phyloP scores from a whole-genome alignment of 1,140 invertebrate species.

The Gonatopus flavifemur region DNA sequence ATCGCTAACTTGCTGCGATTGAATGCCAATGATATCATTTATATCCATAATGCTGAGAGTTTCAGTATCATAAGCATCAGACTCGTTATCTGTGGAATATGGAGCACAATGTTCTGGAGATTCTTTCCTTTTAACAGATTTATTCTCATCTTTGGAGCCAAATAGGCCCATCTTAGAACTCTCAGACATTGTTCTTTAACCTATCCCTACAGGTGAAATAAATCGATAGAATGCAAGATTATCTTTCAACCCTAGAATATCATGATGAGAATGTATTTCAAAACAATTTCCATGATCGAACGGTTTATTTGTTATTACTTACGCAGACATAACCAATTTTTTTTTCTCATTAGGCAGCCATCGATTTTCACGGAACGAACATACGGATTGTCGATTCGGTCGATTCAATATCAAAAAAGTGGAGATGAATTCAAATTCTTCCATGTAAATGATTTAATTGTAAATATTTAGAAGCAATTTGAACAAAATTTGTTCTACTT shows the following conservation, averaged over 20 bases:
- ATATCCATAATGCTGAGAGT: slow-evolving; percentile 46
- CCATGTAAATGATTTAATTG: no score
- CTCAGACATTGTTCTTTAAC: slow-evolving; percentile 34
- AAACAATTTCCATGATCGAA: not conserved
- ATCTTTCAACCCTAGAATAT: no score
- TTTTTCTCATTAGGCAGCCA: not conserved
- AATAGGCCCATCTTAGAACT: slow-evolving; percentile 41
- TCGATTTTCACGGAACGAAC: slow-evolving; percentile 6
- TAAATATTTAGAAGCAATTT: no score
- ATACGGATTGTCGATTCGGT: no score
- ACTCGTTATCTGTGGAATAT: slow-evolving; percentile 38
- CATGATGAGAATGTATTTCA: no score
- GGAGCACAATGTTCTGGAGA: slow-evolving; percentile 29
- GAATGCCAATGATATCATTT: slow-evolving; percentile 44
- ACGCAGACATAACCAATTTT: slow-evolving; percentile 19
- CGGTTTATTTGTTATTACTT: slow-evolving; percentile 17
- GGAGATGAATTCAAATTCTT: no score
- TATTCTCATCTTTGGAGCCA: slow-evolving; percentile 37
- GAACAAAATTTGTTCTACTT: no score
- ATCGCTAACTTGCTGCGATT: slow-evolving; percentile 40
- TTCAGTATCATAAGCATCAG: slow-evolving; percentile 39
- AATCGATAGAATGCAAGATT: not conserved
- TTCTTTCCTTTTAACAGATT: slow-evolving; percentile 19
- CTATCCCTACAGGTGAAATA: not conserved
- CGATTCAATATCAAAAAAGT: no score